Conservation (phyloP, 35 echinoderm and acorn worm genomes). For the Apostichopus parvimensis region DNA sequence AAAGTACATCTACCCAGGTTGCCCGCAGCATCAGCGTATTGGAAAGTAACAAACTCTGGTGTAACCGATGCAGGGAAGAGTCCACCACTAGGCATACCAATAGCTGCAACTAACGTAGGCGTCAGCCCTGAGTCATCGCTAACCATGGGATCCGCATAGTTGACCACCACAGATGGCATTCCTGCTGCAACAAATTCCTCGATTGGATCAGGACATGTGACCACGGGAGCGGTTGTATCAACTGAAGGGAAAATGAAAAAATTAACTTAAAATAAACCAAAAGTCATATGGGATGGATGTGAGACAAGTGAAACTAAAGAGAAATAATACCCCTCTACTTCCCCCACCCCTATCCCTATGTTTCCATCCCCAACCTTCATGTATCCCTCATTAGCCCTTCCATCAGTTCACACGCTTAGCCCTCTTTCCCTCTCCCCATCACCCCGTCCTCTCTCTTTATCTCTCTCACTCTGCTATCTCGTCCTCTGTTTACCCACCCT, state of each 20-base stretch:
- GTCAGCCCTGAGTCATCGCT: slow-evolving; percentile 9
- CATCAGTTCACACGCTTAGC: too few species aligned
- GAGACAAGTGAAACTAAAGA: too few species aligned
- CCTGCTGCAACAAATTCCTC: background rate
- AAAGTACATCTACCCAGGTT: background rate
- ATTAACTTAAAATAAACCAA: too few species aligned
- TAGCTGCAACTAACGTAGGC: background rate
- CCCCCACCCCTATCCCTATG: too few species aligned
- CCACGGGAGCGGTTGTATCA: background rate
- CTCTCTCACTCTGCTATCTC: too few species aligned
- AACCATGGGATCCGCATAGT: background rate
- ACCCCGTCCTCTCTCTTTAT: too few species aligned
- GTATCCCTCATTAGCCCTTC: too few species aligned
- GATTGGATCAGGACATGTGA: background rate
- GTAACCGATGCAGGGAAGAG: background rate
- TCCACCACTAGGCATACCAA: slow-evolving; percentile 10
- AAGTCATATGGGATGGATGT: too few species aligned
- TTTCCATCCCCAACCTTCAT: too few species aligned
- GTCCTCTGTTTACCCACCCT: too few species aligned
- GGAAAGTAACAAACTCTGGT: background rate
- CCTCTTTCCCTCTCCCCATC: too few species aligned
- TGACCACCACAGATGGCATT: background rate
- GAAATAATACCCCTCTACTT: too few species aligned
- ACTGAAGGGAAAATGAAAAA: background rate
- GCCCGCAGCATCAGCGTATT: slow-evolving; percentile 15